These are phyloP conservation scores for Melanerpes aurifrons DNA, from an alignment of 2,113 vertebrate genomes.

Conservation along the genomic window DNA sequence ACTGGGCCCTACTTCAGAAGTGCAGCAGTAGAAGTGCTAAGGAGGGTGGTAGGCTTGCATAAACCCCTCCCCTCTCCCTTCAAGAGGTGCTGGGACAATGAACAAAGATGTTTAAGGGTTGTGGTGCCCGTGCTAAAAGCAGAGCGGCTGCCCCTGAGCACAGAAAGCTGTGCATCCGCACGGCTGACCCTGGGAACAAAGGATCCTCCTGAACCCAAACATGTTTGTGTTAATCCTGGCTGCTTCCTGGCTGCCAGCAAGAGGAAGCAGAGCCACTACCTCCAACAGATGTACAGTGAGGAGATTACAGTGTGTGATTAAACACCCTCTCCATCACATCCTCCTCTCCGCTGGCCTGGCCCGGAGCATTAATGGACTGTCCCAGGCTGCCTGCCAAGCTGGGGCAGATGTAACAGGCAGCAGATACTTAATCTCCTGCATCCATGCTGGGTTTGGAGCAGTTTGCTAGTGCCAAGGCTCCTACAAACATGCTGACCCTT, in stretches of 20 bases:
- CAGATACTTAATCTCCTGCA: conserved; percentile 2
- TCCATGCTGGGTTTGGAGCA: neutral
- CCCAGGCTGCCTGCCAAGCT: conserved; percentile 51
- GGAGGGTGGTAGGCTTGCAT: neutral
- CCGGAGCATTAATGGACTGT: neutral
- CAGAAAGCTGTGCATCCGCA: neutral
- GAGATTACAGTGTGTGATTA: conserved; percentile 49
- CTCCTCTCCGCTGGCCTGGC: neutral
- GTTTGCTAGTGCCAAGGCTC: neutral
- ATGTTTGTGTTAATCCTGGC: conserved; percentile 57
- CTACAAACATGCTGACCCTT: neutral
- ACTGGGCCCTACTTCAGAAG: neutral
- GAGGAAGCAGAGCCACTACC: conserved; percentile 50
- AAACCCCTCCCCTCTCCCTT: neutral
- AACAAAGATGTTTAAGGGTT: neutral
- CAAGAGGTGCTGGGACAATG: neutral
- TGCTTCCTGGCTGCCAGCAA: conserved; percentile 40
- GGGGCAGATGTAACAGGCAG: conserved; percentile 48
- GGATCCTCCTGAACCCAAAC: conserved; percentile 60
- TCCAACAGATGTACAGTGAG: conserved; percentile 61
- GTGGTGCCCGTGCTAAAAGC: neutral
- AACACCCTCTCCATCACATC: conserved; percentile 68
- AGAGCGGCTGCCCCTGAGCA: neutral
- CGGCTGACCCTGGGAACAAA: conserved; percentile 54
- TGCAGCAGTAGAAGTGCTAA: neutral